Evolutionary conservation across 2,888 invertebrate genomes (phyloP).

Genomic region (Dione juno): DNA sequence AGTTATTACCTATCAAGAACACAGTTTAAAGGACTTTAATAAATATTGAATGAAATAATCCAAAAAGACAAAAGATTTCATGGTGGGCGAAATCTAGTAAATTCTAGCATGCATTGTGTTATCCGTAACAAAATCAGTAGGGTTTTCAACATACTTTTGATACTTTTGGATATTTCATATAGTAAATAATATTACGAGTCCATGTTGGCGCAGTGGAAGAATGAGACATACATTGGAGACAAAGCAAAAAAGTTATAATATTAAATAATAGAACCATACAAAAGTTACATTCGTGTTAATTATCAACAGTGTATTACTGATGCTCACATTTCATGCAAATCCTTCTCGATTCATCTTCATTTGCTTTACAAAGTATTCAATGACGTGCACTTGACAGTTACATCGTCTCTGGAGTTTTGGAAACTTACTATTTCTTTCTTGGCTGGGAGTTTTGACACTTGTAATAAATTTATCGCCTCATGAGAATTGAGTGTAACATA

Average conservation of each 20-base stretch:
- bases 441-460: conserved; percentile 30
- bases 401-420: conserved; percentile 24
- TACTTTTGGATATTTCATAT: no score
- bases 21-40: no score
- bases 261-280: no score
- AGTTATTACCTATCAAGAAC: no score
- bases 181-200: not conserved
- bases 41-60: not conserved
- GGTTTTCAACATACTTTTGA: not conserved
- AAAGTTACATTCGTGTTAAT: no score
- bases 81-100: not conserved
- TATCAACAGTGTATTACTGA: not conserved
- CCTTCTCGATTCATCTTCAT: conserved; percentile 6
- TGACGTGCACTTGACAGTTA: conserved; percentile 24
- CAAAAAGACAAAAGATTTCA: not conserved
- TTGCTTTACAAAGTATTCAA: conserved; percentile 25
- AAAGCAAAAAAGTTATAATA: no score
- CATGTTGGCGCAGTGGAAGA: not conserved
- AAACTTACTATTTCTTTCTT: conserved; percentile 22
- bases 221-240: no score
- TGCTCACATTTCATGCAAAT: conserved; percentile 24
- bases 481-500: conserved; percentile 20
- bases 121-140: not conserved
- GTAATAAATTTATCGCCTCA: conserved; percentile 27
- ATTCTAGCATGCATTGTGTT: not conserved